phyloP scores from a whole-genome alignment of 2,113 vertebrate species.

The Stomatorhinus ivindoensis region DNA sequence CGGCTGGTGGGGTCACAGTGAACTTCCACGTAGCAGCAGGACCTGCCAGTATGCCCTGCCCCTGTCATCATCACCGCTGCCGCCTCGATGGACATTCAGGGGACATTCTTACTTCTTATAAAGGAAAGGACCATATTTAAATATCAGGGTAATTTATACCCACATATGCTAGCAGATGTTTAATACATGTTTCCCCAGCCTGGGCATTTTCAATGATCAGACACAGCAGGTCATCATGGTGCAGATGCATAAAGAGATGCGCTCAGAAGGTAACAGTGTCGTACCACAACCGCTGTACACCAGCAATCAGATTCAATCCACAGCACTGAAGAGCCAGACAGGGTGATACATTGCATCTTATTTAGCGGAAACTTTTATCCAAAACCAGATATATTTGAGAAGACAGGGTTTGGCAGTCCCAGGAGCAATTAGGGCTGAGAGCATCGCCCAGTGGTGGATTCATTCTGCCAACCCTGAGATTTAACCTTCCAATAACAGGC shows the following conservation, averaged over 20 bases:
- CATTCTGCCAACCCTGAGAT: background rate
- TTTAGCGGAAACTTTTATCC: background rate
- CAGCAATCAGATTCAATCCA: background rate
- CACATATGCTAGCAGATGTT: background rate
- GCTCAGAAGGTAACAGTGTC: background rate
- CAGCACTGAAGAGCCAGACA: background rate
- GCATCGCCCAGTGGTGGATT: background rate
- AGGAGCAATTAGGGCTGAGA: background rate
- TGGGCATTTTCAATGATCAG: background rate
- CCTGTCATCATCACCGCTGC: background rate
- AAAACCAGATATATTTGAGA: background rate
- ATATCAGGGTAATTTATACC: background rate
- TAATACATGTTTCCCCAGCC: background rate
- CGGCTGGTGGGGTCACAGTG: background rate
- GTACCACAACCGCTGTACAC: background rate
- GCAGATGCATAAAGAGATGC: background rate
- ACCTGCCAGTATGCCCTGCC: background rate
- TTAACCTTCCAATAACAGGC: background rate
- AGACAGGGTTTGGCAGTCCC: background rate
- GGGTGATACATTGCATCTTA: background rate
- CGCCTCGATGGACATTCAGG: background rate
- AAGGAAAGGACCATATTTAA: background rate
- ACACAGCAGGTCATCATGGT: background rate
- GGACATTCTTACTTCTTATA: background rate
- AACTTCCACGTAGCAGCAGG: background rate